Evolutionary conservation across 2,113 vertebrate species (phyloP), one percentile per base, ranked within the genome.

Genomic region (Spermophilus dauricus): DNA sequence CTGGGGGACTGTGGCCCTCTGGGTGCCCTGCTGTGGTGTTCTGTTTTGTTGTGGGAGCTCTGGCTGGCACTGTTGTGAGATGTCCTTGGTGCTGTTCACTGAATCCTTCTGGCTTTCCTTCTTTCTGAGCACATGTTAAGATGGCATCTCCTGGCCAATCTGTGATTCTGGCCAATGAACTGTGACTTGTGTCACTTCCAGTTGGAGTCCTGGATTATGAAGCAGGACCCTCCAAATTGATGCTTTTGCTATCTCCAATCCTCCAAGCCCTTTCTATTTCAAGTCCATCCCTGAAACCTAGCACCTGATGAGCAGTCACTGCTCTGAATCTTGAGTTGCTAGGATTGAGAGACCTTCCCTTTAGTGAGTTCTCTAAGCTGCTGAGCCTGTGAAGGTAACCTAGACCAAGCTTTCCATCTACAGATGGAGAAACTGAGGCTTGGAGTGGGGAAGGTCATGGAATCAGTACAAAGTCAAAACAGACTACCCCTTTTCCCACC

Each of bases 181-280:
- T 34, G 30, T 30, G 83, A 45, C 20, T 42, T 14, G 28, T 12
- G 4, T 32, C 51, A 75, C n/a, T 58, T 86, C 32, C 11, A 75
- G n/a, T 48, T 80, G 30, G 84, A 51, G n/a, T 51, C 45, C 90
- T 95, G 82, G n/a, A 37, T 78, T 92, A 42, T 26, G 45, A 93
- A 89, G 73, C 37, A 77, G 67, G 51, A 58, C 70, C 26, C 61
- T 91, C 37, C 2, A 4, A 39, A 1, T 9, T 86, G 76, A 70
- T 76, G 78, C 67, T 37, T 10, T 70, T 82, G 53, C 61, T 39
- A 16, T 70, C 51, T 22, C 34, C 42, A 91, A 42, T 53, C 58
- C 70, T 75, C 63, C 18, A 58, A 37, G 8, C 37, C 28, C 65
- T 86, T 83, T 72, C 61, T 86, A 17, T 13, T 86, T 48, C 34